Evolutionary conservation across 2,113 vertebrate genomes (phyloP), one percentile per base, ranked within the genome.

Genomic region (Prionailurus bengalensis): DNA sequence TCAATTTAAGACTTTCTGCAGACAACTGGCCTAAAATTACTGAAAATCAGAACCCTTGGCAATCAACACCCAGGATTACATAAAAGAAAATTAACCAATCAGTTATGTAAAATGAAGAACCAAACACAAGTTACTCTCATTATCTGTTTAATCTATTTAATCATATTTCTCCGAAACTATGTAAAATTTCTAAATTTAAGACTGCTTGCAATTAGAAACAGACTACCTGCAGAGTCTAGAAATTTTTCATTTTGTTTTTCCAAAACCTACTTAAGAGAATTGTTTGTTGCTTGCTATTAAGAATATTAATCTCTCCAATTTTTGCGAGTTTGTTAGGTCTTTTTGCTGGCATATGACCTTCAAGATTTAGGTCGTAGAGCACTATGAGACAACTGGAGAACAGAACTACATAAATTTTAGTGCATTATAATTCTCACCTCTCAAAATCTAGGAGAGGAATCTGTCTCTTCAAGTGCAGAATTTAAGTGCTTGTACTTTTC

Each of bases 401-500:
- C 51, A 97, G 45, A 90, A 91, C 74, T 97, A 89, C 19, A 97
- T 53, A 89, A 80, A 79, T 61, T 90, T 94, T 73, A 97, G 93
- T 93, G 63, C 23, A 93, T 96, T 96, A 48, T 88, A 89, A 97
- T 96, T 96, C 96, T 97, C 96, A 97, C 96, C 96, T 98, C 96
- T 97, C 96, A 97, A 97, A 95, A 97, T 89, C 80, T 94, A 93
- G 91, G 85, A 90, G 90, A 96, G 95, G 85, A 96, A 95, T 93
- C 84, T 63, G 87, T 94, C 91, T 95, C 96, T 97, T 97, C 94
- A 98, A 96, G 86, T 71, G 48, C 36, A 96, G 86, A 97, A 97
- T 79, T 96, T 96, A 97, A 97, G 73, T 95, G 98, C 80, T 87
- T 97, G 86, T 97, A 93, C 58, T 97, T 97, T 89, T 83, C 97